These are phyloP conservation scores for Oryzias curvinotus DNA, from an alignment of 2,113 vertebrate species.

Conservation along the genomic window DNA sequence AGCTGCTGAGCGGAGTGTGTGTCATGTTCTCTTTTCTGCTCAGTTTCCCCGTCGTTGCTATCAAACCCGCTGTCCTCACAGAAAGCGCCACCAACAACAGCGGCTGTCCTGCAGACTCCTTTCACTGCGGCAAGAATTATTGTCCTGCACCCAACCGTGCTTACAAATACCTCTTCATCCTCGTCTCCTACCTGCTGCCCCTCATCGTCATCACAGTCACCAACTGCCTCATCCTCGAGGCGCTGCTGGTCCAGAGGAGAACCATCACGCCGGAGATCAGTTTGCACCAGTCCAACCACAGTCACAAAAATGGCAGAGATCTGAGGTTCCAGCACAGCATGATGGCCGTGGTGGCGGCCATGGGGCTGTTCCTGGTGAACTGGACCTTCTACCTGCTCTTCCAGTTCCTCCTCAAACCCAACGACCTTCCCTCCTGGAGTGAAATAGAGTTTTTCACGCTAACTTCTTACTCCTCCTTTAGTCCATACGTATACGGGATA, in stretches of 20 bases:
- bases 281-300: background rate
- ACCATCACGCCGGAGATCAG: constrained; percentile 20
- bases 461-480: constrained; percentile 67
- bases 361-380: constrained; percentile 72
- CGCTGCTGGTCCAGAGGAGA: constrained; percentile 57
- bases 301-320: constrained; percentile 13
- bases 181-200: constrained; percentile 66
- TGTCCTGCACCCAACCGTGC: constrained; percentile 50
- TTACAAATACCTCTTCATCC: constrained; percentile 67
- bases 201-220: constrained; percentile 67
- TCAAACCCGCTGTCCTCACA: background rate
- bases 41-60: constrained; percentile 48
- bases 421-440: constrained; percentile 46
- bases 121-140: constrained; percentile 49
- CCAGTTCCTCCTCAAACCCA: constrained; percentile 37
- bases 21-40: constrained; percentile 35
- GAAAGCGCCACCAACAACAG: constrained; percentile 27
- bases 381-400: constrained; percentile 74
- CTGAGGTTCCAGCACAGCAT: constrained; percentile 53
- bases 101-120: constrained; percentile 69
- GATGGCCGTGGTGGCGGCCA: constrained; percentile 65
- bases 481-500: constrained; percentile 75
- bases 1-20: constrained; percentile 43
- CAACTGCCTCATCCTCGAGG: constrained; percentile 61
- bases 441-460: constrained; percentile 72